phyloP scores from a whole-genome alignment of 2,888 invertebrate genomes.

The Eudasyphora cyanicolor region DNA sequence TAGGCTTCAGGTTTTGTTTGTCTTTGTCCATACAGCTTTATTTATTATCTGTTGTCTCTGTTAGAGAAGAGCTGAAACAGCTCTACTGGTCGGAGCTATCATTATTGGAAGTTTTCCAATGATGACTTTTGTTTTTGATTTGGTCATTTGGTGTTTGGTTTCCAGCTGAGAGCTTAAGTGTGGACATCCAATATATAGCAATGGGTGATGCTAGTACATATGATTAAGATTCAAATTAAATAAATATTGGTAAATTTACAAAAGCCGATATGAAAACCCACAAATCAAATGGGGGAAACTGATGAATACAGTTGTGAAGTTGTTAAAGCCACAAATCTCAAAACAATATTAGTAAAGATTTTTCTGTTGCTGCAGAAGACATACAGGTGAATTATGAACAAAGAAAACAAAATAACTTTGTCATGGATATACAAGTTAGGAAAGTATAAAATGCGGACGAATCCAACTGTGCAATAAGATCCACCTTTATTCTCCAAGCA shows the following conservation, averaged over 20 bases:
- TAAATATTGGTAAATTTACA: background rate
- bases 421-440: no score
- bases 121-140: background rate
- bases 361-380: no score
- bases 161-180: background rate
- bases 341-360: no score
- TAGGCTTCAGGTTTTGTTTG: conserved; percentile 41
- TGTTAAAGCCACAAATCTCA: no score
- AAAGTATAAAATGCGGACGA: no score
- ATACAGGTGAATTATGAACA: no score
- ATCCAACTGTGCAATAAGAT: no score
- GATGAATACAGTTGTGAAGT: no score
- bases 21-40: conserved; percentile 21
- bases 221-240: background rate
- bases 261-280: background rate
- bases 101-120: background rate
- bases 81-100: background rate
- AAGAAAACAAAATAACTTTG: no score
- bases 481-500: no score
- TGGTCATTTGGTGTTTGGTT: background rate
- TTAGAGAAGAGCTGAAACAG: background rate
- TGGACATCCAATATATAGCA: background rate
- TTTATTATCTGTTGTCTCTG: background rate
- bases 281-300: background rate
- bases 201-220: no score